A percentile compares a stretch with the other conserved stretches of the same genome.
Conservation (phyloP, 2,797 vertebrate species). For the Valencia hispanica region DNA sequence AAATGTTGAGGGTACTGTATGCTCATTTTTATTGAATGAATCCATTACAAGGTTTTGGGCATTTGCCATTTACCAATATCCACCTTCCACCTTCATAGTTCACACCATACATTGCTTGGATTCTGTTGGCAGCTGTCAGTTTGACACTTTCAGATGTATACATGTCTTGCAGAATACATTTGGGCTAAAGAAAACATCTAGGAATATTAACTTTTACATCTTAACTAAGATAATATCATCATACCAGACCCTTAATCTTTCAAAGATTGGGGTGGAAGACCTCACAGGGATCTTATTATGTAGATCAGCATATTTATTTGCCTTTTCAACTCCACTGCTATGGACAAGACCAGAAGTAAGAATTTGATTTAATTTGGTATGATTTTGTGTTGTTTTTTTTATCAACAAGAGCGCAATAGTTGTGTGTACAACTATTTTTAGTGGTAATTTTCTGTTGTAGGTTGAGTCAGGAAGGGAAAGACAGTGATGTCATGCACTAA, state of each 20-base stretch:
- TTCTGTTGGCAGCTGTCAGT: background rate
- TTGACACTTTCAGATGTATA: background rate
- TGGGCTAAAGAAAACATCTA: background rate
- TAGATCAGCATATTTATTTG: background rate
- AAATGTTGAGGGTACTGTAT: background rate
- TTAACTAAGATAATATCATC: background rate
- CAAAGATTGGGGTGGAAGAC: background rate
- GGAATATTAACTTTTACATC: background rate
- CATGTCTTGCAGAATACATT: background rate
- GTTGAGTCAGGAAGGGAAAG: background rate
- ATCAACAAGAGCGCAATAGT: background rate
- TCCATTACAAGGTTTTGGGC: background rate
- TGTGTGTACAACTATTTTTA: background rate
- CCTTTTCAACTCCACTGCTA: background rate
- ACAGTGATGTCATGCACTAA: background rate
- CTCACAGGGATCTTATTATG: background rate
- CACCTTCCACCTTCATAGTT: background rate
- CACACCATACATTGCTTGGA: background rate
- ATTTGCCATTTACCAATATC: slow-evolving; percentile 24
- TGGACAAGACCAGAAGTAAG: background rate
- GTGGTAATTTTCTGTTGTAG: background rate
- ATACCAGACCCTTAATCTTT: background rate
- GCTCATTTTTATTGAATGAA: background rate
- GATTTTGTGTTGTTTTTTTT: background rate
- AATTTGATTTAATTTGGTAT: background rate